Conservation (phyloP, 2,113 vertebrate genomes). For the Trichomycterus rosablanca region DNA sequence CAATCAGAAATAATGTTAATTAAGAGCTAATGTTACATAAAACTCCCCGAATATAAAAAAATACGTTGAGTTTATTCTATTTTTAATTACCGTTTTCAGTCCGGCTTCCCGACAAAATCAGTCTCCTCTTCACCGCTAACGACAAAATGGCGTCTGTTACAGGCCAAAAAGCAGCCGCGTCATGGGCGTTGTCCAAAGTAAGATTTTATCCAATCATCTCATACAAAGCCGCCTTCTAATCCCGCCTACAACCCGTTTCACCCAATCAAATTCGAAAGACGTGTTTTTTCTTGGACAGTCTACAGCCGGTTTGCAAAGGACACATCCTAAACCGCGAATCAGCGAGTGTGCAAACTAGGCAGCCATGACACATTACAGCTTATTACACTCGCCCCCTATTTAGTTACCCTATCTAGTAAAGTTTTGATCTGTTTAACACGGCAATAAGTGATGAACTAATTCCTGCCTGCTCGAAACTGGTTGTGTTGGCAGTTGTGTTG, state of each 20-base stretch:
- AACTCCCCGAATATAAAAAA: too few species aligned
- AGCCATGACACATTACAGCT: background rate
- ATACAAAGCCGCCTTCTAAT: background rate
- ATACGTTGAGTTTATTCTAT: background rate
- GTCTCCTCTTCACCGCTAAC: slow-evolving; percentile 49
- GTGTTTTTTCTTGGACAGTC: slow-evolving; percentile 2
- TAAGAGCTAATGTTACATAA: too few species aligned
- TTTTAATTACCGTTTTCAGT: slow-evolving; percentile 44
- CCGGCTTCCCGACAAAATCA: slow-evolving; percentile 47
- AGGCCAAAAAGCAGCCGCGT: slow-evolving; percentile 45
- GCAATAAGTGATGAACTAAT: too few species aligned
- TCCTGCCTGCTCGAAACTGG: too few species aligned
- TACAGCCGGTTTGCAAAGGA: background rate
- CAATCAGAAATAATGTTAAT: too few species aligned
- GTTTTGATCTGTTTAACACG: too few species aligned
- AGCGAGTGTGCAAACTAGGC: background rate
- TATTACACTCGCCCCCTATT: too few species aligned
- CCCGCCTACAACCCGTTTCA: slow-evolving; percentile 11
- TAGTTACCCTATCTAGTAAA: too few species aligned
- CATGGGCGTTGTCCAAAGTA: slow-evolving; percentile 37
- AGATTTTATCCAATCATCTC: slow-evolving; percentile 37
- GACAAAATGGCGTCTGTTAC: slow-evolving; percentile 63
- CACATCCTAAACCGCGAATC: too few species aligned
- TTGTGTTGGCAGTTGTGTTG: too few species aligned
- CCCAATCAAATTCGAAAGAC: slow-evolving; percentile 25